A percentile compares a stretch with the other conserved stretches of the same genome.
Evolutionary conservation across 1,140 invertebrate genomes (phyloP).

Genomic region (Drosophila tsacasi): DNA sequence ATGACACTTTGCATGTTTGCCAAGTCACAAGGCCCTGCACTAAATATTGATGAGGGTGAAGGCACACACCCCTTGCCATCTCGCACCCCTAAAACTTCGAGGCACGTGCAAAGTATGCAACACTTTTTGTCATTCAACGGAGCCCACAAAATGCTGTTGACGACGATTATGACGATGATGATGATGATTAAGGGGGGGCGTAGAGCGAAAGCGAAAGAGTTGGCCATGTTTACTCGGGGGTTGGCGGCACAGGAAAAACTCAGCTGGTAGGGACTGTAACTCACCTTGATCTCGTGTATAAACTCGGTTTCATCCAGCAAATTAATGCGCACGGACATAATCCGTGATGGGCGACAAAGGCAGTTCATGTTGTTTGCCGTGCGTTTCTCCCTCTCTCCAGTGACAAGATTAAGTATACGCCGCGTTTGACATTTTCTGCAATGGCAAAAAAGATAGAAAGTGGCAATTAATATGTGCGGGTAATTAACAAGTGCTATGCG

Average conservation of each 20-base stretch:
- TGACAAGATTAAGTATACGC: slow-evolving; percentile 55
- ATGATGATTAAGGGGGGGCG: slow-evolving; percentile 1
- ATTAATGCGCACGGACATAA: slow-evolving; percentile 86
- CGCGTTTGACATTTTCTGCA: slow-evolving; percentile 68
- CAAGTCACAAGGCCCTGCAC: slow-evolving; percentile 72
- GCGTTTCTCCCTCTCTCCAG: slow-evolving; percentile 8
- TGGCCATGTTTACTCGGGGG: slow-evolving; percentile 39
- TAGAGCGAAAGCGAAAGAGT: slow-evolving; percentile 51
- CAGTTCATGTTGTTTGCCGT: slow-evolving; percentile 78
- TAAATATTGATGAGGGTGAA: slow-evolving; percentile 78
- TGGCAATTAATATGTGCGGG: slow-evolving; percentile 72
- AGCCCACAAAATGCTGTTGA: slow-evolving; percentile 56
- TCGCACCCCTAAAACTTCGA: slow-evolving; percentile 33
- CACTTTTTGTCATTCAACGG: slow-evolving; percentile 71
- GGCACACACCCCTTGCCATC: slow-evolving; percentile 2
- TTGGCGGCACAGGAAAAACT: slow-evolving; percentile 2
- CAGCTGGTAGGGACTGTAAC: slow-evolving; percentile 69
- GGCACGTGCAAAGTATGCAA: slow-evolving; percentile 79
- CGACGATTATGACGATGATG: slow-evolving; percentile 7
- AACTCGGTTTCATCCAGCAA: slow-evolving; percentile 89
- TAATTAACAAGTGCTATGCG: slow-evolving; percentile 65
- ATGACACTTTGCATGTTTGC: slow-evolving; percentile 84
- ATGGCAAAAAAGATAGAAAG: slow-evolving; percentile 62
- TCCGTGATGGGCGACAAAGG: slow-evolving; percentile 84
- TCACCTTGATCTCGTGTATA: slow-evolving; percentile 88